phyloP scores from a whole-genome alignment of 2,888 invertebrate genomes.

The Ischnura elegans region DNA sequence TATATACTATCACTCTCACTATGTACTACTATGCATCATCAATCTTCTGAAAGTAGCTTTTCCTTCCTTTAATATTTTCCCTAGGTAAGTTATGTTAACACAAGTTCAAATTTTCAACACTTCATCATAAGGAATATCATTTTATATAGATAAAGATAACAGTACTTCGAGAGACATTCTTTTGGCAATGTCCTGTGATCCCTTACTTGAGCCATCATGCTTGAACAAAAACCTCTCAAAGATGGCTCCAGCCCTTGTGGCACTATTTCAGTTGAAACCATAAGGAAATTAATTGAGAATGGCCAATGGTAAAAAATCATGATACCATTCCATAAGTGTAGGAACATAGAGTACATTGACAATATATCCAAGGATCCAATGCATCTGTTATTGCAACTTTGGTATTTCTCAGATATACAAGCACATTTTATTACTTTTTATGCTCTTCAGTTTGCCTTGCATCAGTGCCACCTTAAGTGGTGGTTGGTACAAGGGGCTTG shows the following conservation, averaged over 20 bases:
- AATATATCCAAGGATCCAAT: slow-evolving; percentile 65
- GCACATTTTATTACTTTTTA: slow-evolving; percentile 55
- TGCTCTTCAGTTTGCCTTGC: slow-evolving; percentile 60
- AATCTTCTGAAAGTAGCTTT: slow-evolving; percentile 63
- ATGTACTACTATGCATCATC: slow-evolving; percentile 63
- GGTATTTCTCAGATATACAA: slow-evolving; percentile 58
- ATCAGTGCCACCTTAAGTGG: slow-evolving; percentile 39
- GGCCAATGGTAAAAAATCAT: slow-evolving; percentile 61
- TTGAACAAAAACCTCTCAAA: slow-evolving; percentile 39
- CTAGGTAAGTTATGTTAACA: slow-evolving; percentile 61
- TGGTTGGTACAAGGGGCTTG: slow-evolving; percentile 62
- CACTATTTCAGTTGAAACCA: slow-evolving; percentile 62
- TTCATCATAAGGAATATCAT: slow-evolving; percentile 60
- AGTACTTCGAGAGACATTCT: slow-evolving; percentile 50
- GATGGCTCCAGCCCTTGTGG: slow-evolving; percentile 63
- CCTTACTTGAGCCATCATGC: slow-evolving; percentile 57
- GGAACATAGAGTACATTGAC: slow-evolving; percentile 67
- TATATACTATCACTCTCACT: slow-evolving; percentile 63
- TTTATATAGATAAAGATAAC: slow-evolving; percentile 46
- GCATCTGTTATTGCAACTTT: slow-evolving; percentile 59
- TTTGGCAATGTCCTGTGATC: slow-evolving; percentile 56
- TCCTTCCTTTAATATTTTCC: slow-evolving; percentile 27
- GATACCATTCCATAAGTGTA: slow-evolving; percentile 60
- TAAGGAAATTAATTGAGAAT: slow-evolving; percentile 59
- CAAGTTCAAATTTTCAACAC: slow-evolving; percentile 64